Conservation (phyloP, 2,113 vertebrate species). For the Crypturellus undulatus region DNA sequence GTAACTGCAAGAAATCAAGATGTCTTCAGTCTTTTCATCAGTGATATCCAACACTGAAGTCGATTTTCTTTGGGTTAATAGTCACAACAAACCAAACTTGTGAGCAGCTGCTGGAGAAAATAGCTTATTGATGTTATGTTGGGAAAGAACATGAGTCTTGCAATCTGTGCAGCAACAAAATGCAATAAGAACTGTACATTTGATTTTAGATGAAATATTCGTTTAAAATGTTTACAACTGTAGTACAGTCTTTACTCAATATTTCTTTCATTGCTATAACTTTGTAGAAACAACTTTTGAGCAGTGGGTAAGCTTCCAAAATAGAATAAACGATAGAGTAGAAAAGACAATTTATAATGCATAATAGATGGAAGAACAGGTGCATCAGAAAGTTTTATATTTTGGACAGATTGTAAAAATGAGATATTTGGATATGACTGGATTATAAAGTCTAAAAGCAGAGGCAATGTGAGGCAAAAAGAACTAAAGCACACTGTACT, state of each 20-base stretch:
- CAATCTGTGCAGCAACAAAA: conserved; percentile 65
- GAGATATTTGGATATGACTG: conserved; percentile 4
- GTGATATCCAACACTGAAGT: background rate
- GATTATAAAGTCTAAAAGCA: background rate
- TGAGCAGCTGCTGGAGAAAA: conserved; percentile 73
- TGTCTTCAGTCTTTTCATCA: background rate
- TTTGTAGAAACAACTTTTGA: conserved; percentile 53
- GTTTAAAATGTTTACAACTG: conserved; percentile 56
- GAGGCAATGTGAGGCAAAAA: background rate
- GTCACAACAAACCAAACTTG: conserved; percentile 7
- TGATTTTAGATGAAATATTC: conserved; percentile 70
- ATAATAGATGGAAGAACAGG: conserved; percentile 49
- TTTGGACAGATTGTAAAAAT: conserved; percentile 33
- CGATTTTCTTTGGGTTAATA: conserved; percentile 32
- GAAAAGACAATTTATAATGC: conserved; percentile 20
- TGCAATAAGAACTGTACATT: conserved; percentile 59
- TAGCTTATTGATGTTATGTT: conserved; percentile 69
- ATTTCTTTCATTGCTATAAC: conserved; percentile 56
- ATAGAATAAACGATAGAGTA: conserved; percentile 12
- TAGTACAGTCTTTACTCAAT: conserved; percentile 43
- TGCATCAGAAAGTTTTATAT: conserved; percentile 41
- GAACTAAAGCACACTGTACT: background rate
- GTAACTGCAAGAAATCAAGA: conserved; percentile 4
- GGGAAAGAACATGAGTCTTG: conserved; percentile 54
- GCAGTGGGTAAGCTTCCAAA: conserved; percentile 14